These are phyloP conservation scores for Promerops cafer DNA, from an alignment of 2,113 vertebrate genomes.

Conservation along the genomic window DNA sequence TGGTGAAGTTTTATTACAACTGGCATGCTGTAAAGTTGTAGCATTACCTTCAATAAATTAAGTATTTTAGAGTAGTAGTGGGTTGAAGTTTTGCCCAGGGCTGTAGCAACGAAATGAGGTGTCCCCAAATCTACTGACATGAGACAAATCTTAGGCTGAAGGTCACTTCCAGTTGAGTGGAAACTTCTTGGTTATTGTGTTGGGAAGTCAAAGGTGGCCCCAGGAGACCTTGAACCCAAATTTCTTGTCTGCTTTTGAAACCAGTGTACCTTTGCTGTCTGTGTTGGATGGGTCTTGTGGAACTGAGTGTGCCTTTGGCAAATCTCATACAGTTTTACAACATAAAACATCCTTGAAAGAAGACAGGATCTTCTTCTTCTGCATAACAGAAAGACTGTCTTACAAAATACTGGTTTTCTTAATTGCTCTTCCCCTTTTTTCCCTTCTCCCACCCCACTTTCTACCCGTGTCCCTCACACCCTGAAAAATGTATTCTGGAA, in stretches of 20 bases:
- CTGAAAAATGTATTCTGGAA: neutral
- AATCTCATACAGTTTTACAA: neutral
- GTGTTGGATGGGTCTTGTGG: neutral
- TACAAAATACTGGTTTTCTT: neutral
- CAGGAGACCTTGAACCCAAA: neutral
- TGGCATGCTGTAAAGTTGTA: neutral
- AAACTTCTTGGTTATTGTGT: neutral
- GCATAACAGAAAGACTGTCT: neutral
- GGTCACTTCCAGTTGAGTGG: neutral
- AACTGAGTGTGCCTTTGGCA: neutral
- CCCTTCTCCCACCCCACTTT: accelerated
- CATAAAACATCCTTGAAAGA: neutral
- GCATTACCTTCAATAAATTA: neutral
- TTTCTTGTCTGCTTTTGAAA: neutral
- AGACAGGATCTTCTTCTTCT: neutral
- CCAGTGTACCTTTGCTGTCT: neutral
- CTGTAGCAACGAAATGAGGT: neutral
- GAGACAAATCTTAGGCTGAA: neutral
- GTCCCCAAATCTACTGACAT: neutral
- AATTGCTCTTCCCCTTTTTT: neutral
- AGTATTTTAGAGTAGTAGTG: neutral
- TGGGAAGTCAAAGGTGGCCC: neutral
- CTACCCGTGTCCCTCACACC: accelerated
- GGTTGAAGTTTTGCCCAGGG: neutral
- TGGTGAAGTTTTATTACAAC: neutral